Percentiles rank a stretch among this genome's conserved stretches.
Conservation (phyloP, 2,888 invertebrate species). For the Lycophotia porphyrea region DNA sequence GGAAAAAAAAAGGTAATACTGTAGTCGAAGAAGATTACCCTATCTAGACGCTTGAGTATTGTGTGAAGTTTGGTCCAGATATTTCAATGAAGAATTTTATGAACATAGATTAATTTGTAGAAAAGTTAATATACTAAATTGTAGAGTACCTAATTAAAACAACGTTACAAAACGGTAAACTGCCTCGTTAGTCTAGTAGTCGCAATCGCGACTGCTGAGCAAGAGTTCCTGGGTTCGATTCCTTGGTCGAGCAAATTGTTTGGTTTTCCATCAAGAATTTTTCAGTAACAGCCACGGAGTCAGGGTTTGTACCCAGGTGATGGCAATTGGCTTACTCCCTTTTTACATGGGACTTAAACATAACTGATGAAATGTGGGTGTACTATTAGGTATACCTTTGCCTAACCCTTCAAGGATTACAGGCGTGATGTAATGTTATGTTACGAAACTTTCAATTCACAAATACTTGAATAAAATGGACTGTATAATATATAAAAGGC, state of each 20-base stretch:
- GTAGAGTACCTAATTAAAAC: neutral
- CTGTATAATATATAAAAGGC: neutral
- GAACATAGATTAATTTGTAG: neutral
- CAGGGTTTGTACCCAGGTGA: too few relatives aligned
- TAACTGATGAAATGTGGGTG: too few relatives aligned
- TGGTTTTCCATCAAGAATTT: too few relatives aligned
- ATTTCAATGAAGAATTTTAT: conserved; percentile 6
- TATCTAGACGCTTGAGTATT: conserved; percentile 13
- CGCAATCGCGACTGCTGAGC: too few relatives aligned
- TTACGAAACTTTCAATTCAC: neutral
- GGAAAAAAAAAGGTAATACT: conserved; percentile 34
- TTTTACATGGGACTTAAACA: too few relatives aligned
- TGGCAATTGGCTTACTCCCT: too few relatives aligned
- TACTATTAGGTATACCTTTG: too few relatives aligned
- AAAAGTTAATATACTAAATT: neutral
- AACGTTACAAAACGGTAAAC: too few relatives aligned
- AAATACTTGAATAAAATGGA: neutral
- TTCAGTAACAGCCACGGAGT: too few relatives aligned
- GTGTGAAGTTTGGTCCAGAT: conserved; percentile 6
- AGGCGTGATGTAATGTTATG: neutral
- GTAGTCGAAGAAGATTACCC: conserved; percentile 1
- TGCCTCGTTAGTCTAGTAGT: too few relatives aligned
- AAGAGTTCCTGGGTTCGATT: too few relatives aligned
- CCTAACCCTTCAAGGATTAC: neutral
- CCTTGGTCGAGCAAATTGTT: too few relatives aligned